Percentiles rank a stretch among this genome's conserved stretches.
Conservation (phyloP, 2,113 vertebrate genomes). For the Peromyscus polionotus region DNA sequence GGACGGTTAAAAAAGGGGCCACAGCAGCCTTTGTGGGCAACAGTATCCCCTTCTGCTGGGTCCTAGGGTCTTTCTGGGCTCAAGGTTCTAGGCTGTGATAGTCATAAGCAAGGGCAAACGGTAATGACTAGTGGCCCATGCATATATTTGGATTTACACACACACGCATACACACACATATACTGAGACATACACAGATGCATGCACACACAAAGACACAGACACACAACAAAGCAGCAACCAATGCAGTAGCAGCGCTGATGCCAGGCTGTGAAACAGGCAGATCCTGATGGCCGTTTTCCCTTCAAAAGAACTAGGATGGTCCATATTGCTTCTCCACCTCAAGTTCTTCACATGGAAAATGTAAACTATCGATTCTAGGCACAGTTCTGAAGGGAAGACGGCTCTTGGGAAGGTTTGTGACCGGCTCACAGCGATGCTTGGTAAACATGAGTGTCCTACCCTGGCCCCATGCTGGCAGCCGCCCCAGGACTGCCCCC, state of each 20-base stretch:
- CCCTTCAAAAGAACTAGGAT: not conserved
- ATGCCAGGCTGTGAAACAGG: not conserved
- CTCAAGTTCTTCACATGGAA: constrained; percentile 16
- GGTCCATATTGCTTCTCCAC: not conserved
- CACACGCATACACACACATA: not conserved
- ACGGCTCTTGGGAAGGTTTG: not conserved
- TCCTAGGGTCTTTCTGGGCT: not conserved
- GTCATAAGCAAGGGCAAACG: constrained; percentile 10
- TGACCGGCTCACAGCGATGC: not conserved
- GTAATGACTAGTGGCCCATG: not conserved
- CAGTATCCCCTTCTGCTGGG: not conserved
- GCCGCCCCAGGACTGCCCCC: not conserved
- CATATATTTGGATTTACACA: not conserved
- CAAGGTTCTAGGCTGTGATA: not conserved
- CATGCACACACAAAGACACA: not conserved
- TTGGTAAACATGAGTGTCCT: not conserved
- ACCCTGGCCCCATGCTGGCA: not conserved
- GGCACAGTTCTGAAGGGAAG: not conserved
- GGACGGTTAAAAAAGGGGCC: not conserved
- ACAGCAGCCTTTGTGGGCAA: not conserved
- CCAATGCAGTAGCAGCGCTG: not conserved
- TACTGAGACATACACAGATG: not conserved
- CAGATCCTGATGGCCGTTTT: not conserved
- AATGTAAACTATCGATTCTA: constrained; percentile 41
- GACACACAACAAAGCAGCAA: not conserved